Conservation (phyloP, 2,888 invertebrate genomes). For the Tetropium fuscum region DNA sequence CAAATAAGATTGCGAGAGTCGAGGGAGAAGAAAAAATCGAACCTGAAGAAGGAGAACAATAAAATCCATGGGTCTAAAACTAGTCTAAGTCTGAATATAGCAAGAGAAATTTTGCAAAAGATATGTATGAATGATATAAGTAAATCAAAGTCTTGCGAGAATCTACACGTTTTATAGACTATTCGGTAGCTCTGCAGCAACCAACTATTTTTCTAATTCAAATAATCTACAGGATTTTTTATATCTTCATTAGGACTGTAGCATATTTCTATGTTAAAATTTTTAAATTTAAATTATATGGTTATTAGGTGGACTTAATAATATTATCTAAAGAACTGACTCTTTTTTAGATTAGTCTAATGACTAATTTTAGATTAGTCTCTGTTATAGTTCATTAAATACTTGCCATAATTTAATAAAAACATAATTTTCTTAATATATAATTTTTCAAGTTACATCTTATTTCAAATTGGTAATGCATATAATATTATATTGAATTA, state of each 20-base stretch:
- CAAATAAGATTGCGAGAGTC: constrained; percentile 86
- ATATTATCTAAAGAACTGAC: no score
- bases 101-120: constrained; percentile 82
- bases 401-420: no score
- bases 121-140: constrained; percentile 75
- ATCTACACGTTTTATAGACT: constrained; percentile 81
- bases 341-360: no score
- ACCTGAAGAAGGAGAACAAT: constrained; percentile 56
- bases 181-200: constrained; percentile 7
- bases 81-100: constrained; percentile 83
- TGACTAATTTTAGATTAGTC: no score
- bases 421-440: no score
- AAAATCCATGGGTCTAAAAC: constrained; percentile 85
- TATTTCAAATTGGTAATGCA: no score
- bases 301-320: no score
- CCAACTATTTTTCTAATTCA: constrained; percentile 22
- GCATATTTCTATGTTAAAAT: no score
- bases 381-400: no score
- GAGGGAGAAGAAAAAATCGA: constrained; percentile 71
- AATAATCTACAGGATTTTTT: constrained; percentile 11
- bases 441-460: no score
- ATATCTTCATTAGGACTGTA: constrained; percentile 7
- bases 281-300: no score
- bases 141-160: constrained; percentile 89
- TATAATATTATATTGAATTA: no score